Conservation (phyloP, 2,888 invertebrate genomes). For the Agrotis puta region DNA sequence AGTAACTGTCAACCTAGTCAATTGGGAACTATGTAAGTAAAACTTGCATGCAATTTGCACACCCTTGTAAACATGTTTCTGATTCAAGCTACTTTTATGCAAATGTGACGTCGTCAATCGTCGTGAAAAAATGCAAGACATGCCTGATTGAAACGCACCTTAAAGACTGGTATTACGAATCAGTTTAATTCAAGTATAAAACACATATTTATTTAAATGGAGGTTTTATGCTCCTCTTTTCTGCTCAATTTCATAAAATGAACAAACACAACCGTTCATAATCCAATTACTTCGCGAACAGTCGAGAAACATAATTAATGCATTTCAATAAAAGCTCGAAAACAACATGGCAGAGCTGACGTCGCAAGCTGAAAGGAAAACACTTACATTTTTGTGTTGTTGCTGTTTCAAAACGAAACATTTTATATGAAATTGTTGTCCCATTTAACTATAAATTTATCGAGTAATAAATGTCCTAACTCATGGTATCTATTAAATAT, state of each 20-base stretch:
- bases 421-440: constrained; percentile 39
- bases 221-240: too few relatives aligned
- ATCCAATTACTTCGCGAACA: constrained; percentile 19
- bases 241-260: neutral
- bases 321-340: constrained; percentile 16
- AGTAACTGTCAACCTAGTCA: too few relatives aligned
- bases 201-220: too few relatives aligned
- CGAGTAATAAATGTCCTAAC: constrained; percentile 50
- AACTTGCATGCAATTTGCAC: too few relatives aligned
- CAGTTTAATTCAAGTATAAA: too few relatives aligned
- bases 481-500: constrained; percentile 46
- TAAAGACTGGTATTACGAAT: too few relatives aligned
- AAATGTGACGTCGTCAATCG: too few relatives aligned
- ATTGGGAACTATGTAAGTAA: too few relatives aligned
- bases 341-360: neutral
- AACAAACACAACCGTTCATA: constrained; percentile 5
- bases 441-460: constrained; percentile 51
- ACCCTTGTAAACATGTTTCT: too few relatives aligned
- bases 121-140: too few relatives aligned
- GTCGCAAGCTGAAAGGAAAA: constrained; percentile 21
- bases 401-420: constrained; percentile 29
- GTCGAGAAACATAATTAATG: constrained; percentile 21
- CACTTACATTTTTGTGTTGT: constrained; percentile 18
- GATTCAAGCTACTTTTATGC: too few relatives aligned
- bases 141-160: too few relatives aligned